phyloP scores from a whole-genome alignment of 2,113 vertebrate species.

The Shinisaurus crocodilurus region DNA sequence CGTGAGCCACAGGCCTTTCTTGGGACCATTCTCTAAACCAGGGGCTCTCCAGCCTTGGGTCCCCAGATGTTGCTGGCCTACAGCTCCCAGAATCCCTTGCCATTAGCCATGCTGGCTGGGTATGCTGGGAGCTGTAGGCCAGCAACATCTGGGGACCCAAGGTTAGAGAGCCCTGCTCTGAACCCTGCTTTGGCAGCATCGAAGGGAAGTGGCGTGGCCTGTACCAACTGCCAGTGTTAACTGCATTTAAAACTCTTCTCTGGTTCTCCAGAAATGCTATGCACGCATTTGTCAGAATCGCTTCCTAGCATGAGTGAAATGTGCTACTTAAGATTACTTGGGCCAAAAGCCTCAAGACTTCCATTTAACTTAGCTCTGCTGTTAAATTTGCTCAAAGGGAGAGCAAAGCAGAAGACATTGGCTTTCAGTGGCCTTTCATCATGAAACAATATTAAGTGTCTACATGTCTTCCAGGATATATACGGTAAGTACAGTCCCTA shows the following conservation, averaged over 20 bases:
- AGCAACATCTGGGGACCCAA: too few relatives aligned
- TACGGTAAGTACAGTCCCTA: too few relatives aligned
- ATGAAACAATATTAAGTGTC: neutral
- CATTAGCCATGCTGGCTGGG: too few relatives aligned
- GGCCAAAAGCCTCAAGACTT: neutral
- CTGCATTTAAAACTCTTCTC: neutral
- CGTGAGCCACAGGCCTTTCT: too few relatives aligned
- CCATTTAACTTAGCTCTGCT: rapidly evolving
- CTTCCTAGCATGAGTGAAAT: neutral
- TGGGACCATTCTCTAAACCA: too few relatives aligned
- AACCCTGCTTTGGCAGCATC: neutral
- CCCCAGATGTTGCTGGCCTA: too few relatives aligned
- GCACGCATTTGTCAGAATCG: rapidly evolving
- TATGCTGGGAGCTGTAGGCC: too few relatives aligned
- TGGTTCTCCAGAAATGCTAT: neutral
- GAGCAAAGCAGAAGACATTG: neutral
- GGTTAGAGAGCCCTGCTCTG: too few relatives aligned
- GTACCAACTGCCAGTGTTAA: neutral
- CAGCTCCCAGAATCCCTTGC: too few relatives aligned
- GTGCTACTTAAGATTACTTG: rapidly evolving
- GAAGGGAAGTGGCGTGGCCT: too few relatives aligned
- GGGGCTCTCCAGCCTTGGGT: too few relatives aligned
- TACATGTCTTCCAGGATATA: neutral
- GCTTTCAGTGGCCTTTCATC: neutral
- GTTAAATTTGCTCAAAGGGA: neutral